Percentiles rank a stretch among this genome's conserved stretches.
phyloP scores from a whole-genome alignment of 2,113 vertebrate genomes.

The Oreochromis tanganicae region DNA sequence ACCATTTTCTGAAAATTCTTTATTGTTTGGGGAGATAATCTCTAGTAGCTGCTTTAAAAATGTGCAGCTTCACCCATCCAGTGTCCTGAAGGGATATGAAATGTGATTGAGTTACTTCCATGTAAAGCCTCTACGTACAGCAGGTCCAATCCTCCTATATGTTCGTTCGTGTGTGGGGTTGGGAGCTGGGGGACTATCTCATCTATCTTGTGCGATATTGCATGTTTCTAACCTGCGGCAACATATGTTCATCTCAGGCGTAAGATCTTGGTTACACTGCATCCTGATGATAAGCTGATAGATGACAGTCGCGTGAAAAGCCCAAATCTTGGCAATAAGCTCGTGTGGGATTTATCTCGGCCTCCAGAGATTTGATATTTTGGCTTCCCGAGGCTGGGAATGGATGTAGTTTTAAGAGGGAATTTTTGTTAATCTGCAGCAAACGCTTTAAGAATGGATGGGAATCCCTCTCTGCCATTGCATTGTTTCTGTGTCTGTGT shows the following conservation, averaged over 20 bases:
- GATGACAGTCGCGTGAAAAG: constrained; percentile 16
- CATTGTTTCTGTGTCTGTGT: background rate
- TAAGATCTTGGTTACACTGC: background rate
- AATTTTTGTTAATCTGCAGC: background rate
- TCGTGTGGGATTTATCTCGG: constrained; percentile 17
- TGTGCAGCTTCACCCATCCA: background rate
- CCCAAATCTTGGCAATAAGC: constrained; percentile 8
- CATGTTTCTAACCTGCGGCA: background rate
- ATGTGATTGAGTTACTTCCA: background rate
- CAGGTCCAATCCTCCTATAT: background rate
- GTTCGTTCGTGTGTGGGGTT: background rate
- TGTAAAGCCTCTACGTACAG: background rate
- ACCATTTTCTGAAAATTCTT: background rate
- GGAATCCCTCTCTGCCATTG: background rate
- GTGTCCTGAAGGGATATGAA: background rate
- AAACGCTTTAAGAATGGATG: background rate
- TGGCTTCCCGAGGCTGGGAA: constrained; percentile 10
- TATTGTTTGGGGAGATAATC: background rate
- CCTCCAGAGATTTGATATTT: constrained; percentile 10
- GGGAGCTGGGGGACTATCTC: background rate
- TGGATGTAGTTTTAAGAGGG: background rate
- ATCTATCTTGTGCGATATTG: background rate
- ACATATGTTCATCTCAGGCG: background rate
- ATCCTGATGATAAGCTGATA: background rate
- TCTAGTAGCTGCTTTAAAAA: background rate